These are phyloP conservation scores for Cantharis rufa DNA, from an alignment of 2,888 invertebrate genomes.

Conservation along the genomic window DNA sequence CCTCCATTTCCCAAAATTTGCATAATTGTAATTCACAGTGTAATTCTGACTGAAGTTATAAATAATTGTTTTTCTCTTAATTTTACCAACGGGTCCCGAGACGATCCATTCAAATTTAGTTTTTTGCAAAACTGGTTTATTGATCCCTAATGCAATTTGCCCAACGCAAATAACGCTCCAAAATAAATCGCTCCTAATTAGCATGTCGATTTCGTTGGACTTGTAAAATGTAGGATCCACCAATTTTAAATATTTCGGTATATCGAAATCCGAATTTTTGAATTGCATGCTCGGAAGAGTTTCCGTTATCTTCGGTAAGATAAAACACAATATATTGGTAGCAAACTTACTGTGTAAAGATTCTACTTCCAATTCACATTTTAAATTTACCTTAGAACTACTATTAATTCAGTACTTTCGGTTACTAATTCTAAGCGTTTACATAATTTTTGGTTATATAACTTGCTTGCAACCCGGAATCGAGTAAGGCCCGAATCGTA, in stretches of 20 bases:
- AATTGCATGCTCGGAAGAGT: not conserved
- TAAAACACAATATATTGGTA: not conserved
- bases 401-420: too few species aligned
- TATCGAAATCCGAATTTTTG: not conserved
- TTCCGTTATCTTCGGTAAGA: not conserved
- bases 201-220: not conserved
- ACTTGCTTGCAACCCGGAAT: too few species aligned
- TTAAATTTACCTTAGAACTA: not conserved
- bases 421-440: too few species aligned
- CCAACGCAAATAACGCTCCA: constrained; percentile 5
- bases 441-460: too few species aligned
- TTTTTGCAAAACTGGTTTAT: constrained; percentile 17
- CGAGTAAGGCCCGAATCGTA: too few species aligned
- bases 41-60: too few species aligned
- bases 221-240: constrained; percentile 10
- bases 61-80: too few species aligned
- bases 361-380: not conserved
- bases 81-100: not conserved
- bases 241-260: constrained; percentile 11
- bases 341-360: not conserved
- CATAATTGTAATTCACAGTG: too few species aligned
- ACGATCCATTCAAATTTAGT: constrained; percentile 3
- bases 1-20: too few species aligned
- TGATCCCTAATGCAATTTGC: constrained; percentile 3
- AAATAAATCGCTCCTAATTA: constrained; percentile 10